Base-by-base conservation (phyloP, 2,113 vertebrate species). In the Helogale parvula region DNA sequence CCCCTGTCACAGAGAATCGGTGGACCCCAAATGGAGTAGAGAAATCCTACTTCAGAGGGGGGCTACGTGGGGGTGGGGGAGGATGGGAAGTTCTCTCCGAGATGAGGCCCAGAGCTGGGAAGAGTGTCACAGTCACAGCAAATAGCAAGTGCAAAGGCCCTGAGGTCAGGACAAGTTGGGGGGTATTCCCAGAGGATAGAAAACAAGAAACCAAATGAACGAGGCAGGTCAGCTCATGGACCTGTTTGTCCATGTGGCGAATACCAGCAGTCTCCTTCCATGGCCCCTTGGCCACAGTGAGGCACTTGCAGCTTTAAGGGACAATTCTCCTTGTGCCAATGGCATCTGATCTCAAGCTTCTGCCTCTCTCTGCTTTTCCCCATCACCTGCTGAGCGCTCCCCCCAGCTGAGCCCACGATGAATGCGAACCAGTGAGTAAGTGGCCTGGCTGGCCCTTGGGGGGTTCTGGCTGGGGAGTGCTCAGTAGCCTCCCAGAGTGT, bases 261-360 rank as follows among this genome's bases (percentile, higher is more conserved):
- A 68, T 0, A 17, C 71, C 27, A 25, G 29, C 27, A 14, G 69
- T 21, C 23, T 45, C 66, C 38, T 72, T n/a, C 21, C 17, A 0
- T 1, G 9, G 15, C n/a, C n/a, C 63, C 33, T 47, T 15, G 93
- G 19, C 68, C 66, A 11, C 8, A 5, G 33, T 1, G 6, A 74
- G 54, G 57, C 17, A 23, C 52, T 54, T 88, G 50, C 14, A 13
- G 38, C 52, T 38, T 33, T 19, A 16, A 21, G 11, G 90, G 29
- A 27, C 29, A 8, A 0, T 25, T 45, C 29, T 29, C 77, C 13
- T 9, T 21, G 10, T 54, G n/a, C 7, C 6, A 0, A 11, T 6
- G 3, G 41, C 27, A 8, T 54, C 52, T 41, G 17, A 17, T 1
- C 85, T 31, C 50, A 19, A 82, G n/a, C 0, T 1, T 41, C 66